phyloP scores from a whole-genome alignment of 2,888 invertebrate genomes.

The Calliphora vomitoria region DNA sequence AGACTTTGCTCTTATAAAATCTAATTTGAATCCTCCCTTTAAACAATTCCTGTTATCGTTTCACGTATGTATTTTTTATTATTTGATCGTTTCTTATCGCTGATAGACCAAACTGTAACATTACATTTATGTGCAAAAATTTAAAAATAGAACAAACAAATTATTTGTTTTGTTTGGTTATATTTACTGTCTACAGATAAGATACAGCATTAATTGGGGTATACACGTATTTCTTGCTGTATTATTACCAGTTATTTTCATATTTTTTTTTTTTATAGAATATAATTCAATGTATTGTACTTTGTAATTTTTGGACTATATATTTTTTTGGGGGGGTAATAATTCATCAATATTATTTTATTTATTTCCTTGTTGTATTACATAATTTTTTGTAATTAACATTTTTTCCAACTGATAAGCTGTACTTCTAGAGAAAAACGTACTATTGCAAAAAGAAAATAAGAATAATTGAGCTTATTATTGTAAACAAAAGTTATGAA shows the following conservation, averaged over 20 bases:
- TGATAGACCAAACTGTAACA: conserved; percentile 21
- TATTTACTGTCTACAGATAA: conserved; percentile 31
- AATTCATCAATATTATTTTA: conserved; percentile 11
- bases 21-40: too few relatives aligned
- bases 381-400: conserved; percentile 19
- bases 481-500: not conserved
- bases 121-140: not conserved
- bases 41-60: too few relatives aligned
- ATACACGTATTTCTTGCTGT: not conserved
- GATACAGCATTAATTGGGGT: conserved; percentile 33
- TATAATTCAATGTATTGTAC: conserved; percentile 1
- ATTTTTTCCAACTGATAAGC: conserved; percentile 28
- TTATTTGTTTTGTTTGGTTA: conserved; percentile 24
- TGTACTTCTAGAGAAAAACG: not conserved
- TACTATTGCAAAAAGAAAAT: not conserved
- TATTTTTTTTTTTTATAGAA: conserved; percentile 5
- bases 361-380: conserved; percentile 59
- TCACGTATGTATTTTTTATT: too few relatives aligned
- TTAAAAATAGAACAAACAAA: conserved; percentile 16
- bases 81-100: conserved; percentile 30
- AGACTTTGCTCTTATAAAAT: too few relatives aligned
- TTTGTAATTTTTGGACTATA: conserved; percentile 5
- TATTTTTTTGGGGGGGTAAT: not conserved
- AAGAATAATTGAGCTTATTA: not conserved
- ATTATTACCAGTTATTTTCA: not conserved